phyloP scores from a whole-genome alignment of 2,113 vertebrate species.

The Micronycteris hirsuta region DNA sequence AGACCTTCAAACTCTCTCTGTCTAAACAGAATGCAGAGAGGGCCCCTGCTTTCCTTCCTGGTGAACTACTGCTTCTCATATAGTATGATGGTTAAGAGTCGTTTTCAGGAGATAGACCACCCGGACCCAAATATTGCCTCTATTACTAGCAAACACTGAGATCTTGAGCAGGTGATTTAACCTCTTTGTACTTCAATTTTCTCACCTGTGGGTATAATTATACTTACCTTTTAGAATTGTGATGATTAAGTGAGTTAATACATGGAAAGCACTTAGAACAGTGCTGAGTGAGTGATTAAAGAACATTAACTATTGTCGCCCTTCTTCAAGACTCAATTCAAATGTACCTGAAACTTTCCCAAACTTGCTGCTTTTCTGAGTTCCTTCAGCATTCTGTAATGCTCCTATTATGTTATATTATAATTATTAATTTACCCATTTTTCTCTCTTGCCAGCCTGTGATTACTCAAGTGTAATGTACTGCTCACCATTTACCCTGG shows the following conservation, averaged over 20 bases:
- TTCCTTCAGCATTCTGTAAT: background rate
- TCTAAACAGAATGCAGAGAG: background rate
- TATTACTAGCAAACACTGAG: background rate
- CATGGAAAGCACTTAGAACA: background rate
- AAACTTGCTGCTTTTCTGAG: background rate
- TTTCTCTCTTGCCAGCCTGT: background rate
- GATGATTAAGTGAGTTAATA: background rate
- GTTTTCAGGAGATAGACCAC: background rate
- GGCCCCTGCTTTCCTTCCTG: background rate
- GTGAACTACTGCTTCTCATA: background rate
- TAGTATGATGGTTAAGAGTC: background rate
- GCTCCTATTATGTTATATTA: background rate
- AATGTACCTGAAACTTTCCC: background rate
- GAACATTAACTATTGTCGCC: background rate
- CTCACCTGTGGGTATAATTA: background rate
- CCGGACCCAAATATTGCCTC: background rate
- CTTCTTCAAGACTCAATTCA: background rate
- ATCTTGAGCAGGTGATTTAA: background rate
- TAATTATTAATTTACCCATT: slow-evolving; percentile 1
- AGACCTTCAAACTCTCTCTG: background rate
- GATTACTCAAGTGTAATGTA: background rate
- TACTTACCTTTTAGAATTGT: background rate
- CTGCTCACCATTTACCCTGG: background rate
- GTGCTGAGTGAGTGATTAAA: background rate
- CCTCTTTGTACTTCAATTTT: background rate